Evolutionary conservation across 2,888 invertebrate species (phyloP).

Genomic region (Athalia cordata): DNA sequence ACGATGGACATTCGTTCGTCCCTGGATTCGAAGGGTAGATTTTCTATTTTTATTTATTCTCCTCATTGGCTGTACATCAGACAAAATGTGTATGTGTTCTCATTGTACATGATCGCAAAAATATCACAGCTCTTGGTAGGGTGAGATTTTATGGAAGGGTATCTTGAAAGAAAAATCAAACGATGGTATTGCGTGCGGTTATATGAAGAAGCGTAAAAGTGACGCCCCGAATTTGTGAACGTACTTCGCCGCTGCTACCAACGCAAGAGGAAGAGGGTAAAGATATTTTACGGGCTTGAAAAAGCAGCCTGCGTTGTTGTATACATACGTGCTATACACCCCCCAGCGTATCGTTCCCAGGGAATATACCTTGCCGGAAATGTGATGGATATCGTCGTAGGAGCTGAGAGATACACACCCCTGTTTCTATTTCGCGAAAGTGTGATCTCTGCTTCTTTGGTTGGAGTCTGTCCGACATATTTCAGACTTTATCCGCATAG

Average conservation of each 20-base stretch:
- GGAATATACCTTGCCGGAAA: constrained; percentile 5
- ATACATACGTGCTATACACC: too few relatives aligned
- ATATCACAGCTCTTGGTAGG: too few relatives aligned
- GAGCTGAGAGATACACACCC: too few relatives aligned
- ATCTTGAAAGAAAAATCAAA: neutral
- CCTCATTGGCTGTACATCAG: neutral
- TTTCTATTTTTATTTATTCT: neutral
- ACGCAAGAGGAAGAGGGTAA: neutral
- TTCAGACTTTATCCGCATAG: constrained; percentile 6
- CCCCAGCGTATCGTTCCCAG: neutral
- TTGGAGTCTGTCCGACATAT: constrained; percentile 14
- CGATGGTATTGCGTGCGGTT: neutral
- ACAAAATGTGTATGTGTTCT: too few relatives aligned
- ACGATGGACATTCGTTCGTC: constrained; percentile 29
- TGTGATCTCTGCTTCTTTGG: constrained; percentile 12
- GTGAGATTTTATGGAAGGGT: constrained; percentile 1
- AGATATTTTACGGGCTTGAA: constrained; percentile 9
- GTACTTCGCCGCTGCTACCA: neutral
- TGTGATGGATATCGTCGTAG: constrained; percentile 15
- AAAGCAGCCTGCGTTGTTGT: neutral
- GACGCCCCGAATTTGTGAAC: constrained; percentile 12
- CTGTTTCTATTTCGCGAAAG: neutral
- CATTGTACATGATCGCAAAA: neutral
- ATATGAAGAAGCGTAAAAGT: constrained; percentile 23
- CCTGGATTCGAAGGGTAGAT: neutral